Conservation (phyloP, 2,113 vertebrate species). For the Labrus mixtus region DNA sequence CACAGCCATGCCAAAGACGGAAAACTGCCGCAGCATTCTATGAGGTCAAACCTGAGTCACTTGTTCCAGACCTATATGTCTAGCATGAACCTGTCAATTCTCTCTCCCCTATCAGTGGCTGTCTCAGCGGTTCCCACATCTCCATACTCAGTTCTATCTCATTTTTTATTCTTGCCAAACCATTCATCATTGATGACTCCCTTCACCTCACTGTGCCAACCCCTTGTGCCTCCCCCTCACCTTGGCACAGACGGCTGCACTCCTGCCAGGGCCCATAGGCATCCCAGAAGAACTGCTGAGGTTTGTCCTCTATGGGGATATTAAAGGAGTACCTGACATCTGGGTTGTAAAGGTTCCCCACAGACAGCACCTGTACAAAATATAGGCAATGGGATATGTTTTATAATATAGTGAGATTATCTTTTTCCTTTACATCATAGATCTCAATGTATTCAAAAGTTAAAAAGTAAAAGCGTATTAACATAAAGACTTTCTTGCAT, state of each 20-base stretch:
- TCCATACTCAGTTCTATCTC: conserved; percentile 16
- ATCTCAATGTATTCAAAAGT: background rate
- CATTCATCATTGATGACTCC: conserved; percentile 54
- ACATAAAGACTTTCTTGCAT: conserved; percentile 2
- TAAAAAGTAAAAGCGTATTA: background rate
- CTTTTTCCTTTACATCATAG: background rate
- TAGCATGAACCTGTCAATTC: conserved; percentile 36
- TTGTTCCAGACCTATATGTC: conserved; percentile 42
- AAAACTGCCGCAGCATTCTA: conserved; percentile 3
- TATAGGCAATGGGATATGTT: conserved; percentile 6
- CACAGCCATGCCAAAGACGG: conserved; percentile 20
- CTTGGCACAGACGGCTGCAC: conserved; percentile 96
- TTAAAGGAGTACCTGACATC: conserved; percentile 97
- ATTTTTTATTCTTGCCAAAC: conserved; percentile 36
- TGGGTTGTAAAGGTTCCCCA: conserved; percentile 95
- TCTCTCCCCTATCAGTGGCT: conserved; percentile 2
- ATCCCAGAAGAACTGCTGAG: conserved; percentile 96
- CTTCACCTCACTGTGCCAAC: conserved; percentile 48
- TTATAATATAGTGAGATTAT: background rate
- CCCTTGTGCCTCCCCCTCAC: conserved; percentile 82
- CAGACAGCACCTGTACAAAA: conserved; percentile 90
- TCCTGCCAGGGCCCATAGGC: conserved; percentile 94
- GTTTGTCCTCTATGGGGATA: conserved; percentile 95
- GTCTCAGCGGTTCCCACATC: conserved; percentile 31
- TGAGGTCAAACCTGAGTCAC: conserved; percentile 25